A percentile compares a stretch with the other conserved stretches of the same genome.
These are phyloP conservation scores for Acholoe squamosa DNA, from an alignment of 2,888 invertebrate genomes.

Conservation along the genomic window DNA sequence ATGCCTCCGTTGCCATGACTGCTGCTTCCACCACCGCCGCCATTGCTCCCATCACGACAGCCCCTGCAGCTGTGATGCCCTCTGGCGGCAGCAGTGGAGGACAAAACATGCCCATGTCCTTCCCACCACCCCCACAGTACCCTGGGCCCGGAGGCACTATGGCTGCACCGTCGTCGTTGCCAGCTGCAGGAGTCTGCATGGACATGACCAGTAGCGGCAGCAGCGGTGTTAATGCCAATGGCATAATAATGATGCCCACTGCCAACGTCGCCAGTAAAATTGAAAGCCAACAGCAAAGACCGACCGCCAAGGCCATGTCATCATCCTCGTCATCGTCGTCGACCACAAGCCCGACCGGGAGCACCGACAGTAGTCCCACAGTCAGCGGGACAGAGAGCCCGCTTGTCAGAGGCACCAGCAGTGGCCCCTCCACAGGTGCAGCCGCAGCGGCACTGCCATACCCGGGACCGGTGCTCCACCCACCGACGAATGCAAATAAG, in stretches of 20 bases:
- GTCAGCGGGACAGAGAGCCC: slow-evolving; percentile 17
- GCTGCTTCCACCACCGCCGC: slow-evolving; percentile 9
- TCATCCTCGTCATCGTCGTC: not conserved
- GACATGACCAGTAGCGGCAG: not conserved
- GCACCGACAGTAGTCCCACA: slow-evolving; percentile 31
- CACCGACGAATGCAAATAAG: not conserved
- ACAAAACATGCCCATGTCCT: not conserved
- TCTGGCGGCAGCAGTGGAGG: not conserved
- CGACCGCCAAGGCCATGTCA: not conserved
- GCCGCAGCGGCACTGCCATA: not conserved
- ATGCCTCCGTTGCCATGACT: not conserved
- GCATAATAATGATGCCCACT: not conserved
- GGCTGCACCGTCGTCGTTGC: not conserved
- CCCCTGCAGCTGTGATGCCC: not conserved
- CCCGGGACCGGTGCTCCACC: not conserved
- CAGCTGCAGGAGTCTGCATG: not conserved
- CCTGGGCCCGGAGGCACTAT: slow-evolving; percentile 20
- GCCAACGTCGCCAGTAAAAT: not conserved
- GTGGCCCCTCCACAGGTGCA: not conserved
- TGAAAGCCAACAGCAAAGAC: not conserved
- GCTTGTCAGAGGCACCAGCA: not conserved
- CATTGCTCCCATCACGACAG: not conserved
- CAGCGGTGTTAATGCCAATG: slow-evolving; percentile 17
- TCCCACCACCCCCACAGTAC: slow-evolving; percentile 53
- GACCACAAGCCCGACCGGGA: slow-evolving; percentile 27